phyloP scores from a whole-genome alignment of 2,797 vertebrate species.

The Chloroceryle amazona region DNA sequence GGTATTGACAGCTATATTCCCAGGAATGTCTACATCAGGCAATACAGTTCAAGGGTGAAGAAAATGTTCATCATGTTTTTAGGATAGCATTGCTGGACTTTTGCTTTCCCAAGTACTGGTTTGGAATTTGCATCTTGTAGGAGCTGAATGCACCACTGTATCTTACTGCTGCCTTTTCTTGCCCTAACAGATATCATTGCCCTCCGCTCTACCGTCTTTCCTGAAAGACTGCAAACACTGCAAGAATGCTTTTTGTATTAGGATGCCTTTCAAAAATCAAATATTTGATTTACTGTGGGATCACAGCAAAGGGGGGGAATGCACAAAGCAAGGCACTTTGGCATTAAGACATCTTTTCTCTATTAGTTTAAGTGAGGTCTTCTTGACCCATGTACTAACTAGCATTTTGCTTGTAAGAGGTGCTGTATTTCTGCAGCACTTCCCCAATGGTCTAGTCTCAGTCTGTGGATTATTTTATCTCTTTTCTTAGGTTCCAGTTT shows the following conservation, averaged over 20 bases:
- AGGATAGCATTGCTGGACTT: not conserved
- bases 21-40: not conserved
- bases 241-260: not conserved
- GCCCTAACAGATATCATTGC: not conserved
- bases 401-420: not conserved
- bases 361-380: not conserved
- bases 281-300: not conserved
- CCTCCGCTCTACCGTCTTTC: not conserved
- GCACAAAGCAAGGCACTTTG: not conserved
- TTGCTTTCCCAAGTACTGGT: not conserved
- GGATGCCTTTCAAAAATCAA: not conserved
- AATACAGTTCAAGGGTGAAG: not conserved
- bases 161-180: not conserved
- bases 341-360: not conserved
- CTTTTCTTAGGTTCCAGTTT: not conserved
- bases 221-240: not conserved
- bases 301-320: not conserved
- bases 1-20: accelerated
- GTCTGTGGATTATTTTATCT: not conserved
- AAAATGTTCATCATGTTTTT: not conserved
- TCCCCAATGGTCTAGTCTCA: not conserved
- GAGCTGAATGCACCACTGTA: accelerated
- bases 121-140: not conserved
- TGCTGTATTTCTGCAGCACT: not conserved
- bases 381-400: not conserved